Base-by-base conservation (phyloP, 2,797 vertebrate species). In the Lithobates sylvaticus region DNA sequence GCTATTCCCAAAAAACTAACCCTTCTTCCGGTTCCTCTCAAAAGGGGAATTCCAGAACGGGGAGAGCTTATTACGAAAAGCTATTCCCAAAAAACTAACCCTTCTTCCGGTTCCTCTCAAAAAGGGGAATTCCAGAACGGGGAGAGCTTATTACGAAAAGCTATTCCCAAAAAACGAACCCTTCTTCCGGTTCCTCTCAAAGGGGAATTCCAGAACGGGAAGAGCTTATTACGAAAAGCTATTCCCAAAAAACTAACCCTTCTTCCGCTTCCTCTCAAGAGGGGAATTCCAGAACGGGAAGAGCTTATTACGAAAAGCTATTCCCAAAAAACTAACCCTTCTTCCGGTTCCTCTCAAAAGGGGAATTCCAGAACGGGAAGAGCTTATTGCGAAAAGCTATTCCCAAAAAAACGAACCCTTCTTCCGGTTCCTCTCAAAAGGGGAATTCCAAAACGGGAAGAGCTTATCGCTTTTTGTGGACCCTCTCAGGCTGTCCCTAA, bases 401-500 rank as follows among this genome's bases (percentile, higher is more conserved):
- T 58, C n/a, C 29, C 74, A 29, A 76, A 76, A 76, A 76, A 12
- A 23, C 12, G 12, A n/a, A 36, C 61, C 7, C 13, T 50, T 13
- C 39, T 80, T 27, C 61, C n/a, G 32, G 36, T 61, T 27, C 3
- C 34, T 26, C 9, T 12, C 10, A 12, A 39, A 50, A 23, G 3
- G 47, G 15, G 15, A 3, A 12, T 50, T 15, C 47, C 42, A 81
- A 18, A n/a, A 21, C 5, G 5, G 6, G 77, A 67, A 54, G 50
- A 29, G 21, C 23, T 42, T 9, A 21, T n/a, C 13, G 27, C 1
- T n/a, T 27, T 21, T 23, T 26, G 75, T 36, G 75, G 23, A 72
- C 27, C 10, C 29, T n/a, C n/a, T n/a, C 68, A 13, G 75, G 50
- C 29, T 5, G 13, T 83, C 78, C 61, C 75, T 82, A 27, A 36